Percentiles rank a stretch among this genome's conserved stretches.
These are phyloP conservation scores for Pristiophorus japonicus DNA, from an alignment of 2,113 vertebrate species.

Conservation along the genomic window DNA sequence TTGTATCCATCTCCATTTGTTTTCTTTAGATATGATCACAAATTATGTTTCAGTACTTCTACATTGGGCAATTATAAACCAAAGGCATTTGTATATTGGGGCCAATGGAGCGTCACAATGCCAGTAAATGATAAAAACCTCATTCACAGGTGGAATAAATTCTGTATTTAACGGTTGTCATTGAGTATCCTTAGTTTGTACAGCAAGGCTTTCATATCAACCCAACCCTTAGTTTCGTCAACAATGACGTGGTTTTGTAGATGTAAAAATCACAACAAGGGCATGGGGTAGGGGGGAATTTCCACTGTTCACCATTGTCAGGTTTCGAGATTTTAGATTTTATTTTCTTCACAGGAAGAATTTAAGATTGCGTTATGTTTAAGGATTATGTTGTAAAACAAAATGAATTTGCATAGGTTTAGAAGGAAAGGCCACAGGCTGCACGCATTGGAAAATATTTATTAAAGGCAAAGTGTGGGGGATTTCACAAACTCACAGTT, in stretches of 20 bases:
- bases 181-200: neutral
- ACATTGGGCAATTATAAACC: neutral
- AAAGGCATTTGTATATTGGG: neutral
- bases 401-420: neutral
- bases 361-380: neutral
- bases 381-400: neutral
- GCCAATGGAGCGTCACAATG: neutral
- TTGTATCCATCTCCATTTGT: neutral
- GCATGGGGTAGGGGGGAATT: neutral
- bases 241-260: neutral
- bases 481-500: neutral
- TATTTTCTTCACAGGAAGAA: neutral
- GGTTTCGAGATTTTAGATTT: neutral
- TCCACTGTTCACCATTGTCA: neutral
- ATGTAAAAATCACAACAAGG: neutral
- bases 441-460: neutral
- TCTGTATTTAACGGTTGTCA: neutral
- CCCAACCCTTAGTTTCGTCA: neutral
- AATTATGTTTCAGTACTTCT: neutral
- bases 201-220: neutral
- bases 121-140: neutral
- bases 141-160: neutral
- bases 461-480: neutral
- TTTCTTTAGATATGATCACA: neutral
- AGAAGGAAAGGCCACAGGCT: neutral